These are phyloP conservation scores for Falco biarmicus DNA, from an alignment of 2,797 vertebrate genomes.

Conservation along the genomic window DNA sequence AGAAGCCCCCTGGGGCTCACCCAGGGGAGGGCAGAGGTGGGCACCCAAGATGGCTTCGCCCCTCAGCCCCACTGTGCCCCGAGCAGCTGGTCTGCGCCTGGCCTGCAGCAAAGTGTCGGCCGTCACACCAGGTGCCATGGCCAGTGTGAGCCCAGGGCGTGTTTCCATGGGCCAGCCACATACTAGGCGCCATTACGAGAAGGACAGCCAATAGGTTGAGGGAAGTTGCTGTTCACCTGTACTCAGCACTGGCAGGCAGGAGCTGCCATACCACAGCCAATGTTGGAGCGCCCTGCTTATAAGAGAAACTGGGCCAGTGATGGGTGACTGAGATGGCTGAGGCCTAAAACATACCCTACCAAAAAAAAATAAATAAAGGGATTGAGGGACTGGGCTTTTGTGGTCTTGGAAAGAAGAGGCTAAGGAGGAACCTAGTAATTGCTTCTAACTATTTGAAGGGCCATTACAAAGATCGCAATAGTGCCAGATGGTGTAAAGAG, in stretches of 20 bases:
- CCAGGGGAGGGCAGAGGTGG: too few species aligned
- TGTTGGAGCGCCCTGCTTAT: fast-evolving
- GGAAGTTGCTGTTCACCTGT: neutral
- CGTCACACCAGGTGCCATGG: fast-evolving
- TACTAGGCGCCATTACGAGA: fast-evolving
- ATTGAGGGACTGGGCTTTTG: neutral
- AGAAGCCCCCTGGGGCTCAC: neutral
- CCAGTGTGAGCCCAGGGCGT: fast-evolving
- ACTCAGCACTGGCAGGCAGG: neutral
- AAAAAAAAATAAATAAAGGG: neutral
- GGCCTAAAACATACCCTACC: neutral
- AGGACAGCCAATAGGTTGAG: fast-evolving
- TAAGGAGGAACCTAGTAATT: neutral
- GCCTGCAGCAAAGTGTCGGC: neutral
- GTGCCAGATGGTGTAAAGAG: neutral
- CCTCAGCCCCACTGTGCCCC: neutral
- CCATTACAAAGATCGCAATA: fast-evolving
- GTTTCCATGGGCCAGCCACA: fast-evolving
- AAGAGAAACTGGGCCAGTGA: neutral
- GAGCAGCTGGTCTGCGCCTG: too few species aligned
- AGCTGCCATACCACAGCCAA: neutral
- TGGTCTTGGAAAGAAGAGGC: neutral
- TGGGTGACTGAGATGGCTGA: fast-evolving
- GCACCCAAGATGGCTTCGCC: neutral
- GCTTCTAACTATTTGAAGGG: neutral